A percentile compares a stretch with the other conserved stretches of the same genome.
Evolutionary conservation across 1,140 invertebrate genomes (phyloP).

Genomic region (Pseudomyrmex dendroicus): DNA sequence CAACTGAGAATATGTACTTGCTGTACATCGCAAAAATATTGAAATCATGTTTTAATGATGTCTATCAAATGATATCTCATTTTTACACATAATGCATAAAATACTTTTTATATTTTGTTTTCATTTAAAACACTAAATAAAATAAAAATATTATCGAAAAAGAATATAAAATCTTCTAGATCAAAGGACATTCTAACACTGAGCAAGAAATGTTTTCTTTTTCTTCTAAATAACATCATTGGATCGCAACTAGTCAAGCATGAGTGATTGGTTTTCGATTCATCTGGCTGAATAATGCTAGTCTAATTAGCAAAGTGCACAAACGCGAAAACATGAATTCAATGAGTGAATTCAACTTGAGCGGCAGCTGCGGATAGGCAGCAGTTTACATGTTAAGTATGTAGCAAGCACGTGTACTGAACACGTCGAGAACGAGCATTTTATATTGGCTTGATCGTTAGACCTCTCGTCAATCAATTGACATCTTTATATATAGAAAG

Average conservation of each 20-base stretch:
- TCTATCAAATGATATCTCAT: not conserved
- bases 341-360: conserved; percentile 62
- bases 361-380: conserved; percentile 44
- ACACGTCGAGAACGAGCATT: conserved; percentile 45
- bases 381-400: conserved; percentile 52
- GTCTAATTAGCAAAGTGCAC: conserved; percentile 74
- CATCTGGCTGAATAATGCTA: conserved; percentile 73
- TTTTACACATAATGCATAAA: too few species aligned
- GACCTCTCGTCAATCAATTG: conserved; percentile 50
- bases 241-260: conserved; percentile 56
- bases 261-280: conserved; percentile 69
- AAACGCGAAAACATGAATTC: conserved; percentile 47
- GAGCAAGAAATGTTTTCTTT: not conserved
- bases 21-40: conserved; percentile 41
- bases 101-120: too few species aligned
- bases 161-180: too few species aligned
- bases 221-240: conserved; percentile 30
- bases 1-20: conserved; percentile 26
- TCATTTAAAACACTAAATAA: too few species aligned
- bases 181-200: too few species aligned
- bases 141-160: too few species aligned
- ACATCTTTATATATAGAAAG: conserved; percentile 36
- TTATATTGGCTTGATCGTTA: conserved; percentile 48
- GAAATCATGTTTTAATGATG: not conserved
- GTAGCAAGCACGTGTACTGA: conserved; percentile 41